phyloP scores from a whole-genome alignment of 2,797 vertebrate genomes.

The Prunella strophiata region DNA sequence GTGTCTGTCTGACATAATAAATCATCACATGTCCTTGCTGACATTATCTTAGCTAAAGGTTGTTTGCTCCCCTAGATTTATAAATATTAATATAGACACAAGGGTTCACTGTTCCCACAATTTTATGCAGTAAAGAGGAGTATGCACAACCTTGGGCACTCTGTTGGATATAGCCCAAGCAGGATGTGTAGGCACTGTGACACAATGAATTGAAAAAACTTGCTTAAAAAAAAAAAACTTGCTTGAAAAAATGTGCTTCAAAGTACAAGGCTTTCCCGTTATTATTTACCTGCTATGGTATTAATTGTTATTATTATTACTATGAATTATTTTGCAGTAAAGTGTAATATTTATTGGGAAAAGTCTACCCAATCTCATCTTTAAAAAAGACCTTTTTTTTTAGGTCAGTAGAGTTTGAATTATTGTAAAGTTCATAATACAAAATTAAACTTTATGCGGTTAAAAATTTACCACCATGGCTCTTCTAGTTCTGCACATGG shows the following conservation, averaged over 20 bases:
- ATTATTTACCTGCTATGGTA: not conserved
- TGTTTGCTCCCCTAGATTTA: not conserved
- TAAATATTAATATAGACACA: not conserved
- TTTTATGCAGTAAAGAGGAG: not conserved
- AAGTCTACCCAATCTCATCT: not conserved
- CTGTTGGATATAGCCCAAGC: not conserved
- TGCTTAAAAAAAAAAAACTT: not conserved
- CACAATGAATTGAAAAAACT: not conserved
- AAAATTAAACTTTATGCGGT: not conserved
- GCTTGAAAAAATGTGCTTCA: not conserved
- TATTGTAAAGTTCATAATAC: not conserved
- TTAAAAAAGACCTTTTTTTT: not conserved
- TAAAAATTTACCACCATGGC: not conserved
- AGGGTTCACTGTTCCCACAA: not conserved
- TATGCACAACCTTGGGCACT: not conserved
- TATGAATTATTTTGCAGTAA: not conserved
- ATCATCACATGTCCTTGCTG: not conserved
- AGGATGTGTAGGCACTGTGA: not conserved
- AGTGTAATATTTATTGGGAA: not conserved
- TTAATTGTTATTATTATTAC: not conserved
- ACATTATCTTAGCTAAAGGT: not conserved
- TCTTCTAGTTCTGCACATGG: not conserved
- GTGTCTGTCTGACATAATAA: not conserved
- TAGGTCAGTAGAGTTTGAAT: not conserved
- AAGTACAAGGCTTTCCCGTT: not conserved